A percentile compares a stretch with the other conserved stretches of the same genome.
These are phyloP conservation scores for Saccostrea glomerata DNA, from an alignment of 1,140 invertebrate genomes.

Conservation along the genomic window DNA sequence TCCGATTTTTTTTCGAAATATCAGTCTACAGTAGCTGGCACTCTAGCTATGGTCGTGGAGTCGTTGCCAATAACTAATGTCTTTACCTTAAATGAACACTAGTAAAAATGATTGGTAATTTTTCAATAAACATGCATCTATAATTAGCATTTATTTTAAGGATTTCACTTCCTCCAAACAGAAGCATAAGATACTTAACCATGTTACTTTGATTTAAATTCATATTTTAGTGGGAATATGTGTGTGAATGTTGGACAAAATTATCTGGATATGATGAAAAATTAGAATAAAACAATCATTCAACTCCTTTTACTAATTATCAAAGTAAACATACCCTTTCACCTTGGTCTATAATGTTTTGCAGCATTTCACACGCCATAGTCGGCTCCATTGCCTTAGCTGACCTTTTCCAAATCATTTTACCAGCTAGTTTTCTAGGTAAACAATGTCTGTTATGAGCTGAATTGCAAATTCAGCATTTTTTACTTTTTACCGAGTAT, in stretches of 20 bases:
- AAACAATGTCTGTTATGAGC: background rate
- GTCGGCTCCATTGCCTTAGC: slow-evolving; percentile 41
- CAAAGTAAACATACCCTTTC: background rate
- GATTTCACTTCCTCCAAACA: background rate
- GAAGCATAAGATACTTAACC: background rate
- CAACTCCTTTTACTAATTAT: too few relatives aligned
- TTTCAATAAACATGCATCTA: background rate
- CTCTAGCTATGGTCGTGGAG: background rate
- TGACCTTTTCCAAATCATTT: background rate
- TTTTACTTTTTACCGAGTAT: slow-evolving; percentile 33
- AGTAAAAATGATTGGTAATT: background rate
- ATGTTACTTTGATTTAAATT: too few relatives aligned
- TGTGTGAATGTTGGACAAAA: too few relatives aligned
- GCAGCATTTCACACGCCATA: slow-evolving; percentile 40
- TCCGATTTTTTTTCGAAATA: background rate
- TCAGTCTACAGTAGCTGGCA: background rate
- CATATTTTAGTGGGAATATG: too few relatives aligned
- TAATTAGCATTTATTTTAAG: background rate
- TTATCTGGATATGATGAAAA: too few relatives aligned
- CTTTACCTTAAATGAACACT: slow-evolving; percentile 10
- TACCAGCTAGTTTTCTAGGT: slow-evolving; percentile 5
- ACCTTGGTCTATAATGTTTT: slow-evolving; percentile 4
- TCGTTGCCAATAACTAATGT: background rate
- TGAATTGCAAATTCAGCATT: background rate
- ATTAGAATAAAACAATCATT: too few relatives aligned